Percentiles rank a stretch among this genome's conserved stretches.
Evolutionary conservation across 53 echinoderm and acorn worm genomes (phyloP).

Genomic region (Holothuria scabra): DNA sequence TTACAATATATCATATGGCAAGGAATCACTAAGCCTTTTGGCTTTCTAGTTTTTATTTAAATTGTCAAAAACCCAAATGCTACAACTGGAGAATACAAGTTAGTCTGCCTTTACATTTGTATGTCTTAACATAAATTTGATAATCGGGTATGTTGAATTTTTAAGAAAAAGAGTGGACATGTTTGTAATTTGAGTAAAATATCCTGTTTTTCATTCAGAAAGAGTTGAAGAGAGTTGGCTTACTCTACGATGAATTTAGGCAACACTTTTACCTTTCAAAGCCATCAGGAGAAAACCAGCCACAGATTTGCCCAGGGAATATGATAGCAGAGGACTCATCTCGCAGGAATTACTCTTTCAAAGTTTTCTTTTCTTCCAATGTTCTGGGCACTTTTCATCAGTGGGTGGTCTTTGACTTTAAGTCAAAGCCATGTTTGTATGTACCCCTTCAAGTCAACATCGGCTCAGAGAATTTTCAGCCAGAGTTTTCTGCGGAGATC

Average conservation of each 20-base stretch:
- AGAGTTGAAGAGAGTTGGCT: slow-evolving; percentile 78
- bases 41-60: too few species aligned
- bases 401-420: slow-evolving; percentile 97
- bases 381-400: slow-evolving; percentile 85
- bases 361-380: slow-evolving; percentile 68
- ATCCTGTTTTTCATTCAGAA: slow-evolving; percentile 47
- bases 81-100: too few species aligned
- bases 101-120: too few species aligned
- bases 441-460: slow-evolving; percentile 26
- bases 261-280: slow-evolving; percentile 76
- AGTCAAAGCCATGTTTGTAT: slow-evolving; percentile 44
- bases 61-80: too few species aligned
- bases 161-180: too few species aligned
- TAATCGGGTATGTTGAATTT: too few species aligned
- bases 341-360: slow-evolving; percentile 60
- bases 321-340: slow-evolving; percentile 34
- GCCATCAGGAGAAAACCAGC: slow-evolving; percentile 67
- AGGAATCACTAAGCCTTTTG: too few species aligned
- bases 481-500: slow-evolving; percentile 1
- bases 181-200: too few species aligned
- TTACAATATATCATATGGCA: too few species aligned
- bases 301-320: slow-evolving; percentile 80
- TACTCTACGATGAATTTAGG: slow-evolving; percentile 90
- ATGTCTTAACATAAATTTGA: too few species aligned
- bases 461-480: slow-evolving; percentile 16